phyloP scores from a whole-genome alignment of 1,140 invertebrate genomes.

The Caenorhabditis remanei region DNA sequence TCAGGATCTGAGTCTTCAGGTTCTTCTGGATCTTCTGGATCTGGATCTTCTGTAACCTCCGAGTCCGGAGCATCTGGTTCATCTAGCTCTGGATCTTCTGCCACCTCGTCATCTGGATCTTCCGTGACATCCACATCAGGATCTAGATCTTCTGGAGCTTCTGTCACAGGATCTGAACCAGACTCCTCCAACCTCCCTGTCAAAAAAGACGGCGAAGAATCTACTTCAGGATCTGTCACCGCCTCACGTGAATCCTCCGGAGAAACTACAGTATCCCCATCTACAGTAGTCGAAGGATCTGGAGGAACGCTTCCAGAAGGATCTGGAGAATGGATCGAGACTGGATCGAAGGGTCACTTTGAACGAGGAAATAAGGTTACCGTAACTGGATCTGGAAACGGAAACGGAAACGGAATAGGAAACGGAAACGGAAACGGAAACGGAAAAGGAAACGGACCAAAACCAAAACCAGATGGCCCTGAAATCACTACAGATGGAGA shows the following conservation, averaged over 20 bases:
- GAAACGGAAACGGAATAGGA: background rate
- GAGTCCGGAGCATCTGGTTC: background rate
- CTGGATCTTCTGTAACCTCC: background rate
- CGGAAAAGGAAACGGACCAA: background rate
- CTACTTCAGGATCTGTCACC: background rate
- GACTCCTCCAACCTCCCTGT: too few relatives aligned
- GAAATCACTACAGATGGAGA: background rate
- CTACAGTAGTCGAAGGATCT: background rate
- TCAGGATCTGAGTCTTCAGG: background rate
- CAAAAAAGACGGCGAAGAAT: background rate
- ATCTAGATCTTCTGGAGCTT: background rate
- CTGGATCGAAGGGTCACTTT: constrained; percentile 33
- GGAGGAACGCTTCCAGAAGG: constrained; percentile 10
- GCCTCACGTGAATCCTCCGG: background rate
- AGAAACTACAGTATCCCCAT: background rate
- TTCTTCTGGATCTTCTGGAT: background rate
- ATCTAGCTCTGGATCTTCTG: constrained; percentile 10
- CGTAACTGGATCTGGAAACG: background rate
- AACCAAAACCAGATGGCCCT: background rate
- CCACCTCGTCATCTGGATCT: background rate
- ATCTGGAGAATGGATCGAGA: constrained; percentile 42
- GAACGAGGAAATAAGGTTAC: constrained; percentile 6
- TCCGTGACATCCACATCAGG: background rate
- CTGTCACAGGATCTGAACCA: background rate
- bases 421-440: background rate